Evolutionary conservation across 2,113 vertebrate species (phyloP), one percentile per base, ranked within the genome.

Genomic region (Hydropotes inermis): DNA sequence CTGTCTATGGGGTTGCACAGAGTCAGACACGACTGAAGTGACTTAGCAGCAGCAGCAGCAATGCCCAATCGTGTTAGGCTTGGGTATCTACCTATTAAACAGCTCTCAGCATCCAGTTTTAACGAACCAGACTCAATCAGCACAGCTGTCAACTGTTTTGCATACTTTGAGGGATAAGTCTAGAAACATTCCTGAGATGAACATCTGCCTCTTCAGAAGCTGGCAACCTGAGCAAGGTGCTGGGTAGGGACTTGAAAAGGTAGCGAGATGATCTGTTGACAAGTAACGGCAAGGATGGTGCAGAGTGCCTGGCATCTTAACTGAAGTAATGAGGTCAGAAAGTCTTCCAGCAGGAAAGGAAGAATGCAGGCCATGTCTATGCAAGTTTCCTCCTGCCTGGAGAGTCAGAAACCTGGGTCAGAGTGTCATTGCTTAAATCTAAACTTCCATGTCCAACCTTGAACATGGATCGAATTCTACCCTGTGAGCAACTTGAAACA

Each of bases 351-450:
- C n/a, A 97, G 28, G 33, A 91, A 64, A 90, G 70, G 52, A 96
- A 88, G 50, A 92, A 95, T 89, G 57, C 79, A 57, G 33, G 50
- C 47, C 39, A 5, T 67, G 52, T 50, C 43, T 23, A 39, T 89
- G 95, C 96, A 97, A 84, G 96, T 96, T 94, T 83, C 36, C 23
- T 89, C 54, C 5, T 83, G 84, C 58, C 52, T 11, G 43, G 8
- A 67, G 28, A 96, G 27, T 6, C 25, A 57, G 90, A 92, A 93
- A 70, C n/a, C 15, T 19, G 39, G 45, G 43, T 82, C 43, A 52
- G 39, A 21, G 15, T 39, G 27, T 58, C 30, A 36, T 95, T 86
- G n/a, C 10, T 97, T 88, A 89, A 87, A 58, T 87, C 64, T 21
- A 23, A 58, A 16, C 45, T 58, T 70, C 30, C 36, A 5, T 78